Percentiles rank a stretch among this genome's conserved stretches.
Conservation (phyloP, 2,113 vertebrate genomes). For the Paracanthobrama guichenoti region DNA sequence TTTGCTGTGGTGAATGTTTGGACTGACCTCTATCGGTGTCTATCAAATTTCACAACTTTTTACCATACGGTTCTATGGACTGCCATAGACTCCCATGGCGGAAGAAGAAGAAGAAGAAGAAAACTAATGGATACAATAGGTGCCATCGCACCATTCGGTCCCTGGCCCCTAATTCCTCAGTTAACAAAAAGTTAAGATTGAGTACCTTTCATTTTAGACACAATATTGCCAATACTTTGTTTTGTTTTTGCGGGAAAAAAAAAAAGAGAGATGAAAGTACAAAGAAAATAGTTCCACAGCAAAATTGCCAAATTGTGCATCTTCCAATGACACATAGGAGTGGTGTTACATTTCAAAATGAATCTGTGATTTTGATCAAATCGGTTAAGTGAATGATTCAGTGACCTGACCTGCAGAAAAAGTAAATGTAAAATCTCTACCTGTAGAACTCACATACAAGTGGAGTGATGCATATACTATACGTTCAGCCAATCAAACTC, state of each 20-base stretch:
- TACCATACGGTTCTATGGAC: too few relatives aligned
- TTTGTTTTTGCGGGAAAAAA: too few relatives aligned
- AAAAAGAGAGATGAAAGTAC: too few relatives aligned
- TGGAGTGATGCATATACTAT: background rate
- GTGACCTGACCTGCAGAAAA: background rate
- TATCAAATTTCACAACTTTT: too few relatives aligned
- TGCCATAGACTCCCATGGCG: too few relatives aligned
- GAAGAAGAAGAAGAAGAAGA: too few relatives aligned
- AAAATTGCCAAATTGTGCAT: too few relatives aligned
- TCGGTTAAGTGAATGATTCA: background rate
- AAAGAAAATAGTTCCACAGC: background rate
- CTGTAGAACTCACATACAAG: background rate
- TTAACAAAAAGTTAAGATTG: background rate
- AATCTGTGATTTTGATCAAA: background rate
- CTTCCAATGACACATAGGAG: background rate
- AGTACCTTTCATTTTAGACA: background rate
- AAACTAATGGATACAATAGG: too few relatives aligned
- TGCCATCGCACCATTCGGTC: too few relatives aligned
- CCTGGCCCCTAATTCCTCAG: background rate
- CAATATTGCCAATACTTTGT: background rate
- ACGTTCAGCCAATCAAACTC: background rate
- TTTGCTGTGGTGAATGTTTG: too few relatives aligned
- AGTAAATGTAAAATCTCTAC: background rate
- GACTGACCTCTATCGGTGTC: too few relatives aligned
- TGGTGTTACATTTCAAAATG: background rate